Evolutionary conservation across 2,113 vertebrate genomes (phyloP).

Genomic region (Catagonus wagneri): DNA sequence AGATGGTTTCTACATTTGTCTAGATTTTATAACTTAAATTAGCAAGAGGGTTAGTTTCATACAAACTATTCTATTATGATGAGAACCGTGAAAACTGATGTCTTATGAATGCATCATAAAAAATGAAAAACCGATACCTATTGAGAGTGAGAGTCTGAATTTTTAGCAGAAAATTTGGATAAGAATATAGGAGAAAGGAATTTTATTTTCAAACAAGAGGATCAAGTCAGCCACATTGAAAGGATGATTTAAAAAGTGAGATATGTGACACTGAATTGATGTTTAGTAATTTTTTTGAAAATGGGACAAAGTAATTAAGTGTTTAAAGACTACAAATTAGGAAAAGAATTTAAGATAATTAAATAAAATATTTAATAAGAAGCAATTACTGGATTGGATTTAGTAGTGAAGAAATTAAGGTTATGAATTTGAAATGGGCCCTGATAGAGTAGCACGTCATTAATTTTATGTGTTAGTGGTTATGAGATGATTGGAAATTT

Average conservation of each 20-base stretch:
- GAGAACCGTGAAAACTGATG: background rate
- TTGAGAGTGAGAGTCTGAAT: background rate
- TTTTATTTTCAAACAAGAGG: constrained; percentile 13
- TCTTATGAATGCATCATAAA: constrained; percentile 12
- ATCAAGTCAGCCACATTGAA: background rate
- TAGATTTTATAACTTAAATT: background rate
- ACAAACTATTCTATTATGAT: background rate
- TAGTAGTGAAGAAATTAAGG: constrained; percentile 18
- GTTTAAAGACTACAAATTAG: constrained; percentile 10
- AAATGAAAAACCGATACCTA: background rate
- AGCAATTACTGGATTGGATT: background rate
- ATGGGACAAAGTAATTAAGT: background rate
- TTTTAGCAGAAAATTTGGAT: constrained; percentile 37
- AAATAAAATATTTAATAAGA: background rate
- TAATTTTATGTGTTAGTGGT: constrained; percentile 17
- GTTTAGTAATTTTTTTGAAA: background rate
- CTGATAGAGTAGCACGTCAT: background rate
- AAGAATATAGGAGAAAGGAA: background rate
- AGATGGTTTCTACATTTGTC: background rate
- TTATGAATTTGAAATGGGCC: background rate
- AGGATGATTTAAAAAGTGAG: constrained; percentile 42
- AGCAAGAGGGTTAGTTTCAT: background rate
- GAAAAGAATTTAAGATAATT: background rate
- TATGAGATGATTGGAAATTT: background rate
- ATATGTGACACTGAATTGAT: background rate